Percentiles rank a stretch among this genome's conserved stretches.
These are phyloP conservation scores for Acanthococcus lagerstroemiae DNA, from an alignment of 2,888 invertebrate species.

Conservation along the genomic window DNA sequence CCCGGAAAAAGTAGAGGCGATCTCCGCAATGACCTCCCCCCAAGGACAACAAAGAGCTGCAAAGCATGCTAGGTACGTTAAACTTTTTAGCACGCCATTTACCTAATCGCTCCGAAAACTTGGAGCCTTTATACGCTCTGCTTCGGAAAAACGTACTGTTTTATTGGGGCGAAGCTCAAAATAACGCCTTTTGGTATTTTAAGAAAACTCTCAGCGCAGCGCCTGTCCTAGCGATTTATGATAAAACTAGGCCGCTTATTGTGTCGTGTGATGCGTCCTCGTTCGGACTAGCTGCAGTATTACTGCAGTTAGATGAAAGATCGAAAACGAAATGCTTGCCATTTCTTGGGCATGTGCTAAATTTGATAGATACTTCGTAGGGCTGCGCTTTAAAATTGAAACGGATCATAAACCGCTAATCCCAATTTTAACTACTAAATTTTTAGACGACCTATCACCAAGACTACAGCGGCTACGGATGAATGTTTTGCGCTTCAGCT, in stretches of 20 bases:
- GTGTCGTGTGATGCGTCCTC: neutral
- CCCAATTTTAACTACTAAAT: neutral
- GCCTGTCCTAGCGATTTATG: constrained; percentile 4
- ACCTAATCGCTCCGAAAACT: constrained; percentile 13
- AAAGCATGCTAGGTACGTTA: constrained; percentile 28
- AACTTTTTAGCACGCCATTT: constrained; percentile 27
- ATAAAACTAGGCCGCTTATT: neutral
- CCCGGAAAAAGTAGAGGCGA: constrained; percentile 28
- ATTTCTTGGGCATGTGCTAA: neutral
- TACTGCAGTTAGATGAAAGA: constrained; percentile 21
- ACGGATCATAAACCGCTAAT: neutral
- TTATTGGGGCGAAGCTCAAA: constrained; percentile 27
- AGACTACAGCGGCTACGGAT: neutral
- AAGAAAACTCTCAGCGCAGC: constrained; percentile 19
- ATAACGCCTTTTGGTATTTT: constrained; percentile 26
- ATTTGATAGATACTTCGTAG: neutral
- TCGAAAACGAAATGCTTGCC: neutral
- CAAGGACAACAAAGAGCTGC: constrained; percentile 16
- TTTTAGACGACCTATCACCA: neutral
- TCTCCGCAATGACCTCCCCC: constrained; percentile 27
- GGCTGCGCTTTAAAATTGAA: neutral
- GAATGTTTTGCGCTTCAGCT: neutral
- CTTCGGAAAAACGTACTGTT: constrained; percentile 21
- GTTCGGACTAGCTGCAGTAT: constrained; percentile 10
- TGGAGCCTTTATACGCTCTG: constrained; percentile 30